A percentile compares a stretch with the other conserved stretches of the same genome.
These are phyloP conservation scores for Sebastes alutus DNA, from an alignment of 2,797 vertebrate species.

Conservation along the genomic window DNA sequence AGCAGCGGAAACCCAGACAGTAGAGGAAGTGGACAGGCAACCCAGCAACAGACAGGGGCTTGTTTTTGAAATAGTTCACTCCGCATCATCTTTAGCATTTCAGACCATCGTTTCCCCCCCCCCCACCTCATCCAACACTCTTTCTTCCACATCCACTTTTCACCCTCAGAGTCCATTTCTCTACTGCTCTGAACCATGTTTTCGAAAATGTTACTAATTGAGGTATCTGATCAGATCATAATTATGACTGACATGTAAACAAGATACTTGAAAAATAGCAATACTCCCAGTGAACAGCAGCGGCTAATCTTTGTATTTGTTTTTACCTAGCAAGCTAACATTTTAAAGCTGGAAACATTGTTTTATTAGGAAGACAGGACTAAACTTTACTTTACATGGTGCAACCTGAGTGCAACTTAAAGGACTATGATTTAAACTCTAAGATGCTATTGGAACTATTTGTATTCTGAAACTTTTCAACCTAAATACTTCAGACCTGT, in stretches of 20 bases:
- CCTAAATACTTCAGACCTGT: no score
- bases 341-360: background rate
- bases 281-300: background rate
- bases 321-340: background rate
- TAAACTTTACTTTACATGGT: background rate
- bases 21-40: constrained; percentile 61
- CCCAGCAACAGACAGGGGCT: constrained; percentile 47
- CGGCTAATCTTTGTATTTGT: background rate
- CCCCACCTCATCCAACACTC: background rate
- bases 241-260: background rate
- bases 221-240: background rate
- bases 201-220: background rate
- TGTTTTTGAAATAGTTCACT: constrained; percentile 52
- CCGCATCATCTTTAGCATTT: constrained; percentile 13
- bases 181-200: background rate
- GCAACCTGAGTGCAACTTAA: background rate
- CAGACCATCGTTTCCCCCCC: background rate
- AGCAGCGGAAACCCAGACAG: constrained; percentile 60
- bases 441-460: no score
- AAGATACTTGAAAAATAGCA: background rate
- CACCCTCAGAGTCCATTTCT: background rate
- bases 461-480: no score
- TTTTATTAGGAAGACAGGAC: background rate
- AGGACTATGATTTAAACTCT: background rate
- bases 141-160: background rate